Conservation (phyloP, 2,888 invertebrate species). For the Horisme vitalbata region DNA sequence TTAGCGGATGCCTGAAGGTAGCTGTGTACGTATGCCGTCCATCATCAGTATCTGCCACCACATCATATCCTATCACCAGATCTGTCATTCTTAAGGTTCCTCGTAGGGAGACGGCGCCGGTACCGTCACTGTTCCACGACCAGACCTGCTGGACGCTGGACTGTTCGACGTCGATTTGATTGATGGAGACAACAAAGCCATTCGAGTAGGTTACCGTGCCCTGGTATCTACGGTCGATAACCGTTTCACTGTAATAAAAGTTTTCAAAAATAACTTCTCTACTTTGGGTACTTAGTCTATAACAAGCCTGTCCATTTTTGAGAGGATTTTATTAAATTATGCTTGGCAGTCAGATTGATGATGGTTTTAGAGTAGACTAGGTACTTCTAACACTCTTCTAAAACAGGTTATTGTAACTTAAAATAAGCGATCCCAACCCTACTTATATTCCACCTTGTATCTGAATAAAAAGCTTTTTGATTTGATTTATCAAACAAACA, state of each 20-base stretch:
- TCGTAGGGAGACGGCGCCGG: slow-evolving; percentile 42
- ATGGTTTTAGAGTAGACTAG: too few species aligned
- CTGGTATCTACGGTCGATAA: slow-evolving; percentile 37
- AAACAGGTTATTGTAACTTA: too few species aligned
- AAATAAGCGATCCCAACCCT: too few species aligned
- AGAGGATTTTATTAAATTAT: too few species aligned
- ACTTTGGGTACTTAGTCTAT: too few species aligned
- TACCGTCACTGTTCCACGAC: slow-evolving; percentile 36
- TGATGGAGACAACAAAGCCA: slow-evolving; percentile 59
- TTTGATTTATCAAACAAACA: too few species aligned
- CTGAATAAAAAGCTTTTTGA: too few species aligned
- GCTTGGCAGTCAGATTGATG: too few species aligned
- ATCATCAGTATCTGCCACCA: slow-evolving; percentile 40
- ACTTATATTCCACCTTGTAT: too few species aligned
- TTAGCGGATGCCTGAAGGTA: slow-evolving; percentile 41
- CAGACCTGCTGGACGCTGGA: slow-evolving; percentile 53
- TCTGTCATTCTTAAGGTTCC: slow-evolving; percentile 52
- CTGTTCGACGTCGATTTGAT: slow-evolving; percentile 46
- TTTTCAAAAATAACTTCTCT: too few species aligned
- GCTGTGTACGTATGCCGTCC: slow-evolving; percentile 44
- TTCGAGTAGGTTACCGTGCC: slow-evolving; percentile 51
- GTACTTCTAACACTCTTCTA: too few species aligned
- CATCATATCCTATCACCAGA: slow-evolving; percentile 57
- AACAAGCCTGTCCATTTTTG: too few species aligned
- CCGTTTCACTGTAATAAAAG: slow-evolving; percentile 47